Percentiles rank a stretch among this genome's conserved stretches.
These are phyloP conservation scores for Hyphantria cunea DNA, from an alignment of 1,140 invertebrate genomes.

Conservation along the genomic window DNA sequence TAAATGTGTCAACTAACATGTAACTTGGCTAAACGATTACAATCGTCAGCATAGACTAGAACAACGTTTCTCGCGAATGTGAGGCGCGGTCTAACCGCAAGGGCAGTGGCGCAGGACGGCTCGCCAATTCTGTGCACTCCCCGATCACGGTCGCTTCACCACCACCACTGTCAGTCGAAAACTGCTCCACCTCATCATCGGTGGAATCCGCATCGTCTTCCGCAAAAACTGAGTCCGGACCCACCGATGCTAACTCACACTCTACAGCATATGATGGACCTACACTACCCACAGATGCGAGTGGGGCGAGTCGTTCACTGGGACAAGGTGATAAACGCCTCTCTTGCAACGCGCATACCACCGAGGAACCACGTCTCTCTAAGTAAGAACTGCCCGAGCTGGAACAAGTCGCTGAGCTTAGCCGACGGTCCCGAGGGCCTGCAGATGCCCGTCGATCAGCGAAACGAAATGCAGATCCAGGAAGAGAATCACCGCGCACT, in stretches of 20 bases:
- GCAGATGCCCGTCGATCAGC: conserved; percentile 77
- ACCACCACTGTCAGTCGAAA: conserved; percentile 90
- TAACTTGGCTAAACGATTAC: conserved; percentile 47
- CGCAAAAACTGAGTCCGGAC: conserved; percentile 88
- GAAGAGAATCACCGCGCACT: conserved; percentile 80
- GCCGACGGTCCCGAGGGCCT: conserved; percentile 84
- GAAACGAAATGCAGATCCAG: conserved; percentile 81
- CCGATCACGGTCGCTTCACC: conserved; percentile 52
- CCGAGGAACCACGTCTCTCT: conserved; percentile 88
- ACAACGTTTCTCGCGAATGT: conserved; percentile 73
- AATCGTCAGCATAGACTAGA: conserved; percentile 57
- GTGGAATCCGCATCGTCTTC: conserved; percentile 88
- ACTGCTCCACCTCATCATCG: conserved; percentile 90
- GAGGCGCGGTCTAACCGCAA: conserved; percentile 56
- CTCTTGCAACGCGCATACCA: conserved; percentile 86
- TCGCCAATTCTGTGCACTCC: conserved; percentile 64
- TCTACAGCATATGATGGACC: conserved; percentile 86
- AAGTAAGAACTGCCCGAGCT: conserved; percentile 91
- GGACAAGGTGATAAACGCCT: conserved; percentile 88
- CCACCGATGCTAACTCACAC: conserved; percentile 86
- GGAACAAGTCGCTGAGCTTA: conserved; percentile 91
- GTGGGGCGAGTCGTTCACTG: conserved; percentile 87
- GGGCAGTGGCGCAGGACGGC: conserved; percentile 49
- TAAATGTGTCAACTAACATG: conserved; percentile 58
- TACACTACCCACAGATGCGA: conserved; percentile 90